Percentiles rank a stretch among this genome's conserved stretches.
These are phyloP conservation scores for Caenorhabditis zanzibari DNA, from an alignment of 2,888 invertebrate species.

Conservation along the genomic window DNA sequence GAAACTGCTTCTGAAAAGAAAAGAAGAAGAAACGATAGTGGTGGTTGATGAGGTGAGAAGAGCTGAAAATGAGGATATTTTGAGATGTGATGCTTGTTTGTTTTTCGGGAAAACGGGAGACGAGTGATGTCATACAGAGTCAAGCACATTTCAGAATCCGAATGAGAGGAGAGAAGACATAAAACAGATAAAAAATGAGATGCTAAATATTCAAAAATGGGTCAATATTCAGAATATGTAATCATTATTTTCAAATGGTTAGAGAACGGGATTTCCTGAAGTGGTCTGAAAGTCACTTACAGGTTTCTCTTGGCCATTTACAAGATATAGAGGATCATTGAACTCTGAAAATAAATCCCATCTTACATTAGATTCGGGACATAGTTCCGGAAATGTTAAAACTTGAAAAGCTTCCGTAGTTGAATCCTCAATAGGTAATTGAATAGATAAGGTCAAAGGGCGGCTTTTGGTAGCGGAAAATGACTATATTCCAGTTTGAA, in stretches of 20 bases:
- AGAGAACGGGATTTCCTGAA: too few relatives aligned
- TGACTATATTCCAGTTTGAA: too few relatives aligned
- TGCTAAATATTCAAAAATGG: background rate
- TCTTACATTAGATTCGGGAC: too few relatives aligned
- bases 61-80: constrained; percentile 15
- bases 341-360: too few relatives aligned
- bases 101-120: constrained; percentile 1
- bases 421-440: too few relatives aligned
- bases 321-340: too few relatives aligned
- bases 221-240: background rate
- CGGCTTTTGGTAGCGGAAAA: too few relatives aligned
- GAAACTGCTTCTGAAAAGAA: constrained; percentile 32
- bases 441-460: too few relatives aligned
- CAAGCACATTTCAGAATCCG: constrained; percentile 4
- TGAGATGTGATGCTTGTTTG: constrained; percentile 10
- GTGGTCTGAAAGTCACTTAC: too few relatives aligned
- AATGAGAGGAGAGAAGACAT: constrained; percentile 25
- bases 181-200: background rate
- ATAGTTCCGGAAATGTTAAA: too few relatives aligned
- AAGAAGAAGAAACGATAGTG: constrained; percentile 22
- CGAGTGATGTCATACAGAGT: constrained; percentile 9
- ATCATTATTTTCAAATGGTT: background rate
- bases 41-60: constrained; percentile 29
- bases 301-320: too few relatives aligned
- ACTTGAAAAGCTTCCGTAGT: too few relatives aligned